Evolutionary conservation across 2,113 vertebrate genomes (phyloP), one percentile per base, ranked within the genome.

Genomic region (Percopsis transmontana): DNA sequence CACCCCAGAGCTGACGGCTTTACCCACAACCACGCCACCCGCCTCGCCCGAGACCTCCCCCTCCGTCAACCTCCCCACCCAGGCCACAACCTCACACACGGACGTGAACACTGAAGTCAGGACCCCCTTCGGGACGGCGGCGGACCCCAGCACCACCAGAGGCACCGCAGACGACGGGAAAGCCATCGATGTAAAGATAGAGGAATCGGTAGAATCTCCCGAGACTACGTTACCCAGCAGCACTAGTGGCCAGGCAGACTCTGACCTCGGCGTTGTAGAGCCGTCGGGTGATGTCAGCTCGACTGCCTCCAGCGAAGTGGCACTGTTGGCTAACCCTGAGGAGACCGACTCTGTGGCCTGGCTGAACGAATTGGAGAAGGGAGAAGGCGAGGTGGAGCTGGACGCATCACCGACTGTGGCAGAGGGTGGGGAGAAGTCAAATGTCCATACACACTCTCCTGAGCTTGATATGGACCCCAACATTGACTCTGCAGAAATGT

Each of bases 391-490:
- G 15, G 39, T 3, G 39, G 38, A 45, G 56, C 24, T 50, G 7
- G 72, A 58, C 69, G 91, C 91, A 58, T 85, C 90, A 74, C 88
- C 94, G 54, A 18, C 61, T 54, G 20, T 72, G 13, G 51, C 54
- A n/a, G 50, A 33, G 11, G 1, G 39, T 44, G 54, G 27, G 2
- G 23, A 76, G 52, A 65, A 56, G 27, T 53, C 20, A 0, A 1
- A 53, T 6, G 14, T 47, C 63, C 27, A 24, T 6, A 73, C 72
- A 19, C 75, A 69, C 14, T 57, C 79, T 9, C 80, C 76, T 21
- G 88, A 91, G 72, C 90, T 90, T 8, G 82, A 90, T 71, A 65
- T 5, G 58, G 90, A 89, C 59, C 76, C 91, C 0, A 1, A 45
- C 56, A 38, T 66, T 54, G 82, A 79, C 24, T 62, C 65, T 40